phyloP scores from a whole-genome alignment of 2,797 vertebrate genomes.

The Psittacula echo region DNA sequence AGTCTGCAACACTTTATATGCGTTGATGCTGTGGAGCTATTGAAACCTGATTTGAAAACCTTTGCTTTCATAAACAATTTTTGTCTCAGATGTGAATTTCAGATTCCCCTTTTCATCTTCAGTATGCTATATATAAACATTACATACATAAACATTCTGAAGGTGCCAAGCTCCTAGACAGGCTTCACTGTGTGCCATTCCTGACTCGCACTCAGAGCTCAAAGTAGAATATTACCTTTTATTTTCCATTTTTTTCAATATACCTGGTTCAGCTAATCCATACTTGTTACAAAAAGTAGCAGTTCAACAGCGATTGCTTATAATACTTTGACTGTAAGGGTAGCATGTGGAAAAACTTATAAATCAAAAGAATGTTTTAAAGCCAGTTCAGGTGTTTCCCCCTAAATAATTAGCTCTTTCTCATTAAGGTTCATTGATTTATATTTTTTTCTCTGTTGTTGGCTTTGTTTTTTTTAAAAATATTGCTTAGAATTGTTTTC shows the following conservation, averaged over 20 bases:
- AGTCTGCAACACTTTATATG: not conserved
- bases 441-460: not conserved
- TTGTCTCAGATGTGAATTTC: slow-evolving; percentile 22
- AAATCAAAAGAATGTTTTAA: not conserved
- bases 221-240: not conserved
- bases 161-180: not conserved
- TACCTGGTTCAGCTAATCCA: not conserved
- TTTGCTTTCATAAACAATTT: slow-evolving; percentile 30
- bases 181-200: not conserved
- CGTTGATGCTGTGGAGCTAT: not conserved
- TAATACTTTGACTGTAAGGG: not conserved
- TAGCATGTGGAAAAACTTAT: not conserved
- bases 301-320: not conserved
- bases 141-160: not conserved
- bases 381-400: not conserved
- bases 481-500: not conserved
- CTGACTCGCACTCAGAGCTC: not conserved
- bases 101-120: slow-evolving; percentile 7
- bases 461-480: not conserved
- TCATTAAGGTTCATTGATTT: not conserved
- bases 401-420: not conserved
- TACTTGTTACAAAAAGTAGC: not conserved
- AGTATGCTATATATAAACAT: not conserved
- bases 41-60: slow-evolving; percentile 20
- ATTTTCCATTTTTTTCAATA: not conserved